Evolutionary conservation across 1,140 invertebrate species (phyloP).

Genomic region (Coptotermes formosanus): DNA sequence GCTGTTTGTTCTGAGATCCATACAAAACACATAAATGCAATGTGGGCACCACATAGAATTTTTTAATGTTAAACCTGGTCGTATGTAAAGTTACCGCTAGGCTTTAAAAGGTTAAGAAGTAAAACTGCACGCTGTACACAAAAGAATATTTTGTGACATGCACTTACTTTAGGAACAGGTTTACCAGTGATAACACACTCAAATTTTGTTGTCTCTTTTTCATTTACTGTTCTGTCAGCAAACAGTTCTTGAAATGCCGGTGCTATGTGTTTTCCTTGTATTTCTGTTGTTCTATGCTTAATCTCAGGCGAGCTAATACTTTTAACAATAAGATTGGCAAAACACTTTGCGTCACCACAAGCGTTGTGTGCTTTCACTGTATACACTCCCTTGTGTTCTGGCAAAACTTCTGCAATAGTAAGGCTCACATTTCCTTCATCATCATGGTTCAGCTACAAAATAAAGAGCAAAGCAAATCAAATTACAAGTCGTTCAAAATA

Average conservation of each 20-base stretch:
- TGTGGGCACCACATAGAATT: too few relatives aligned
- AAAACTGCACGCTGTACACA: too few relatives aligned
- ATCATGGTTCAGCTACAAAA: slow-evolving; percentile 47
- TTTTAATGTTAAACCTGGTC: too few relatives aligned
- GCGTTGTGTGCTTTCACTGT: slow-evolving; percentile 70
- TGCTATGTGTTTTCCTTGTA: slow-evolving; percentile 57
- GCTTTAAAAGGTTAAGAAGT: too few relatives aligned
- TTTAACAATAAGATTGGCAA: slow-evolving; percentile 73
- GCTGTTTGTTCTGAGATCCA: too few relatives aligned
- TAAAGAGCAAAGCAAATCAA: slow-evolving; percentile 8
- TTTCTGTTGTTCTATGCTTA: slow-evolving; percentile 46
- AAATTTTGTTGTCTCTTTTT: slow-evolving; percentile 63
- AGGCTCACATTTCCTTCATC: slow-evolving; percentile 58
- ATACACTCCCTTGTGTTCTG: slow-evolving; percentile 73
- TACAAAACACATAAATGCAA: too few relatives aligned
- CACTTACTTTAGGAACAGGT: slow-evolving; percentile 67
- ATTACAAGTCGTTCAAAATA: too few relatives aligned
- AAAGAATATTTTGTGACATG: neutral
- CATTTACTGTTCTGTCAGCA: slow-evolving; percentile 51
- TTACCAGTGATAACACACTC: slow-evolving; percentile 69
- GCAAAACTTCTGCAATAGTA: slow-evolving; percentile 55
- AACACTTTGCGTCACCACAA: slow-evolving; percentile 76
- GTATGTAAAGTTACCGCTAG: too few relatives aligned
- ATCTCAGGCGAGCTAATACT: slow-evolving; percentile 43
- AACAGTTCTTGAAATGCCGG: slow-evolving; percentile 68